Conservation (phyloP, 2,797 vertebrate species). For the Momotus momota region DNA sequence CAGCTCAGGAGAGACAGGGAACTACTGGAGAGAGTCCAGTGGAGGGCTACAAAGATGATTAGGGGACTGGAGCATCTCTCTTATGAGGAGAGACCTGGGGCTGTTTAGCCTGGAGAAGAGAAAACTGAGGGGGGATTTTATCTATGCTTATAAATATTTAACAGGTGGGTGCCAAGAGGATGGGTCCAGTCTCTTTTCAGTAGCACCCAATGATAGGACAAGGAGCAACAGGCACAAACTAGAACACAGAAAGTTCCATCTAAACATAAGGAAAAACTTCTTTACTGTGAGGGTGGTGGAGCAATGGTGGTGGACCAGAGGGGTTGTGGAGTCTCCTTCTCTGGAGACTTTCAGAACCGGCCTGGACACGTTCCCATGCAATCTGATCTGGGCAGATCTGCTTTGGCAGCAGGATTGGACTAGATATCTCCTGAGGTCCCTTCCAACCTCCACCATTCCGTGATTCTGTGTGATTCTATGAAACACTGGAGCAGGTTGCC, state of each 20-base stretch:
- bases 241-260: not conserved
- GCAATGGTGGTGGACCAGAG: not conserved
- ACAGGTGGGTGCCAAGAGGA: not conserved
- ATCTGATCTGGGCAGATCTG: not conserved
- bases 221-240: not conserved
- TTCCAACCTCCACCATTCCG: not conserved
- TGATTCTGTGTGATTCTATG: not conserved
- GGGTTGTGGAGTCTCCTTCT: not conserved
- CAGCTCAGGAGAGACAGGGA: not conserved
- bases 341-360: not conserved
- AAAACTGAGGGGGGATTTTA: not conserved
- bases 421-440: not conserved
- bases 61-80: not conserved
- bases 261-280: not conserved
- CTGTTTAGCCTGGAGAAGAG: not conserved
- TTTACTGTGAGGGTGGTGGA: not conserved
- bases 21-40: not conserved
- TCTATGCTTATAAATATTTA: not conserved
- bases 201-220: not conserved
- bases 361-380: not conserved
- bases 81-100: not conserved
- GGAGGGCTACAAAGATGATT: not conserved
- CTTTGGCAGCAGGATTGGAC: not conserved
- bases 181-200: not conserved
- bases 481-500: not conserved